Evolutionary conservation across 2,797 vertebrate species (phyloP).

Genomic region (Chelon auratus): DNA sequence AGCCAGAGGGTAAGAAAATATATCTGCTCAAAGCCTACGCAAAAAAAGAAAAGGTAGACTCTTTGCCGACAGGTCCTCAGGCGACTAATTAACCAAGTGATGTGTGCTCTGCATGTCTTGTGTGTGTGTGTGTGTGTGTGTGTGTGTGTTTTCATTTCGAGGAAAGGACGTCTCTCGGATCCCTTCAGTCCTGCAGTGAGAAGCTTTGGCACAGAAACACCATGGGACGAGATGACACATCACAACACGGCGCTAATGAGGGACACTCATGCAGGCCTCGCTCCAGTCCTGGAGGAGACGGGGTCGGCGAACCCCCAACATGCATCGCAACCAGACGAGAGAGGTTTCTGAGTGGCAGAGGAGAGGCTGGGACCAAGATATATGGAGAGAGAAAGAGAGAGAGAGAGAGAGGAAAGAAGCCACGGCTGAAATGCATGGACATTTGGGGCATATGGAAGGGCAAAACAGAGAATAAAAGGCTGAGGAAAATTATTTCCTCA

Average conservation of each 20-base stretch:
- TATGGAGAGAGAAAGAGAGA: not conserved
- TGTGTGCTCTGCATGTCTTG: constrained; percentile 65
- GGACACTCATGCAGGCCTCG: constrained; percentile 73
- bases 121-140: constrained; percentile 26
- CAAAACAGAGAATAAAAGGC: constrained; percentile 18
- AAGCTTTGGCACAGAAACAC: constrained; percentile 82
- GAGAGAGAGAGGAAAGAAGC: not conserved
- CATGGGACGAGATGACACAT: constrained; percentile 59
- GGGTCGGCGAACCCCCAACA: constrained; percentile 65
- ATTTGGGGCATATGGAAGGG: not conserved
- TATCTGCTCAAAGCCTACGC: constrained; percentile 57
- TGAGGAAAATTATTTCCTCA: constrained; percentile 21
- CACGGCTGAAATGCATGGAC: constrained; percentile 27
- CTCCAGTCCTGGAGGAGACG: constrained; percentile 64
- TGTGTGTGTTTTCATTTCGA: constrained; percentile 45
- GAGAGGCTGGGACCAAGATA: constrained; percentile 13
- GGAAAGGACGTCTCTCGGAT: constrained; percentile 41
- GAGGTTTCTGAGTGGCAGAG: constrained; percentile 21
- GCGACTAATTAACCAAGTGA: constrained; percentile 49
- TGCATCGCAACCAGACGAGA: constrained; percentile 56
- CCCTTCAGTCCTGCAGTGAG: constrained; percentile 65
- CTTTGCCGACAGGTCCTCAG: constrained; percentile 54
- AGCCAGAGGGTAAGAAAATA: constrained; percentile 66
- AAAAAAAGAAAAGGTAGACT: constrained; percentile 47
- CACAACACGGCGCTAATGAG: constrained; percentile 68